phyloP scores from a whole-genome alignment of 2,113 vertebrate species.

The Callaeas wilsoni region DNA sequence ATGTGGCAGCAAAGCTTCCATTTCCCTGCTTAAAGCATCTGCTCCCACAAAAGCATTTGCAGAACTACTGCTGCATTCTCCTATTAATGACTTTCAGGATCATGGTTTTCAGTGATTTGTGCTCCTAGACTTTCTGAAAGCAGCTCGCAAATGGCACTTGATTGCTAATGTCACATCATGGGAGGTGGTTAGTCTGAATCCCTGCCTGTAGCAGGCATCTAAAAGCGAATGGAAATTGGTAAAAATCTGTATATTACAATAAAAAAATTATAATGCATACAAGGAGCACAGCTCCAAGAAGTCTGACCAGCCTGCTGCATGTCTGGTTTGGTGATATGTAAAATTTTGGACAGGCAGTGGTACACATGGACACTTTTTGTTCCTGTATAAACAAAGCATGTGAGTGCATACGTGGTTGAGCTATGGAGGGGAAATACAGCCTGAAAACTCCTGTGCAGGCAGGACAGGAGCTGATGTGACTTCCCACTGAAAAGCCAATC shows the following conservation, averaged over 20 bases:
- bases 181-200: background rate
- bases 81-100: background rate
- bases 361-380: conserved; percentile 10
- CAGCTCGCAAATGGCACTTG: conserved; percentile 2
- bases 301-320: background rate
- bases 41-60: background rate
- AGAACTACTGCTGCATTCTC: background rate
- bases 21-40: background rate
- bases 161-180: background rate
- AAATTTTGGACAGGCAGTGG: background rate
- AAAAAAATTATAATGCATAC: background rate
- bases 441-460: background rate
- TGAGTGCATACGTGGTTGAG: background rate
- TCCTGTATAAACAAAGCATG: background rate
- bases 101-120: background rate
- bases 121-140: background rate
- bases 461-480: background rate
- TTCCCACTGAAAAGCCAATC: background rate
- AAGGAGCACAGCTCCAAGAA: background rate
- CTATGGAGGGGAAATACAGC: background rate
- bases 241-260: background rate
- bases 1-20: background rate
- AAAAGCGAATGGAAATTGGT: background rate
- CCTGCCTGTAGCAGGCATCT: background rate
- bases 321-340: background rate